These are phyloP conservation scores for Ciconia boyciana DNA, from an alignment of 2,113 vertebrate genomes.

Conservation along the genomic window DNA sequence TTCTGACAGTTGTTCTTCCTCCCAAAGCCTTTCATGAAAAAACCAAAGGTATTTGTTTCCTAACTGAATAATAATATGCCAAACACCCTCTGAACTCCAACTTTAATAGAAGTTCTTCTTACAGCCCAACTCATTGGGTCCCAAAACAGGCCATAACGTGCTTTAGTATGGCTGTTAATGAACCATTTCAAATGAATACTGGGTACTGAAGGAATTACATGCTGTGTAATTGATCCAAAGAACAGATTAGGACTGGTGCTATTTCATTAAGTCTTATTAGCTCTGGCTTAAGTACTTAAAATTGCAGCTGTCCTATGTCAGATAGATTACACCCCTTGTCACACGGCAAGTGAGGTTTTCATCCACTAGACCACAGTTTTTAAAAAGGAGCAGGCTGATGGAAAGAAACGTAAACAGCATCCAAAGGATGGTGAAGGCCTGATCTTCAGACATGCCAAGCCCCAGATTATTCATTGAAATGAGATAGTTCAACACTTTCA, in stretches of 20 bases:
- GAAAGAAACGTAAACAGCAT: not conserved
- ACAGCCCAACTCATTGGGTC: not conserved
- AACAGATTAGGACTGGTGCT: constrained; percentile 41
- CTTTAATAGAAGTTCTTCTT: not conserved
- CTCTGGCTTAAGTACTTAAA: constrained; percentile 20
- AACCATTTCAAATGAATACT: constrained; percentile 24
- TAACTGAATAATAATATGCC: not conserved
- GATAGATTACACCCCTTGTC: constrained; percentile 17
- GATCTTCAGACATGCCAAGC: not conserved
- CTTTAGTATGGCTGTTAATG: constrained; percentile 14
- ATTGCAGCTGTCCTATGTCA: constrained; percentile 10
- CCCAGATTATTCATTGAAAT: not conserved
- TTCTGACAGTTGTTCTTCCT: not conserved
- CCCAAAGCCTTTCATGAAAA: not conserved
- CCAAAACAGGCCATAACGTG: not conserved
- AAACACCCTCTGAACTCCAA: not conserved
- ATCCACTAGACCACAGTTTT: not conserved
- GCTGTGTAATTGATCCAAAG: constrained; percentile 47
- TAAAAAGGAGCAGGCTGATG: not conserved
- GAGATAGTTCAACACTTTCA: not conserved
- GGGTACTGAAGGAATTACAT: constrained; percentile 33
- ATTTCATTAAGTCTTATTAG: constrained; percentile 55
- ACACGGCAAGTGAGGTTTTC: not conserved
- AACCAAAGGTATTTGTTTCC: not conserved
- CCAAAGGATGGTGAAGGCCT: not conserved